A percentile compares a stretch with the other conserved stretches of the same genome.
Conservation (phyloP, 2,888 invertebrate species). For the Tholera decimalis region DNA sequence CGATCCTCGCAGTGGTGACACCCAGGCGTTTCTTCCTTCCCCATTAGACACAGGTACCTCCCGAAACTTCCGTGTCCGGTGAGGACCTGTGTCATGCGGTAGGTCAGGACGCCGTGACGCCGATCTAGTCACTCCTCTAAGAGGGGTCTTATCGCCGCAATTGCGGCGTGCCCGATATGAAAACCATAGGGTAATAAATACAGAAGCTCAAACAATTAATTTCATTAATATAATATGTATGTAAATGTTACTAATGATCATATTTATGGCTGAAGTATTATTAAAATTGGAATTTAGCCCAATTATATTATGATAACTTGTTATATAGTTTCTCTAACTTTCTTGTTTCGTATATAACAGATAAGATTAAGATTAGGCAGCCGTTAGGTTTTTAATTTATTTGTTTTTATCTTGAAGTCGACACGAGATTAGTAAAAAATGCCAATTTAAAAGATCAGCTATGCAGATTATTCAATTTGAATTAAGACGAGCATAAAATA, state of each 20-base stretch:
- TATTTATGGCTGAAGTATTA: slow-evolving; percentile 1
- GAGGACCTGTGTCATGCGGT: too few species aligned
- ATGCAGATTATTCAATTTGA: neutral
- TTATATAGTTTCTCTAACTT: neutral
- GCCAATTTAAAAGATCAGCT: neutral
- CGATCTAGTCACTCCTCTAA: too few species aligned
- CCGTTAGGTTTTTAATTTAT: neutral
- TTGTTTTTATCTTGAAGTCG: neutral
- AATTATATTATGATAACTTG: slow-evolving; percentile 7
- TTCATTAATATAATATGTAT: slow-evolving; percentile 23
- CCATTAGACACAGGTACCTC: too few species aligned
- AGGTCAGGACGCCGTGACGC: too few species aligned
- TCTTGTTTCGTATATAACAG: neutral
- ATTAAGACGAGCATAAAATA: neutral
- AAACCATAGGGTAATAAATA: too few species aligned
- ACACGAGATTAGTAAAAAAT: neutral
- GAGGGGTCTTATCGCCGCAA: too few species aligned
- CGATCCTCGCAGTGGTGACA: too few species aligned
- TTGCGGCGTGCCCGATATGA: too few species aligned
- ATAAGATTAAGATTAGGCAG: neutral
- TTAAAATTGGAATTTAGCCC: slow-evolving; percentile 19
- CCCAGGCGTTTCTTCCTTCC: too few species aligned
- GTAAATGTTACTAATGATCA: slow-evolving; percentile 15
- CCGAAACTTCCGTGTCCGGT: too few species aligned
- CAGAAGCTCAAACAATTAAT: slow-evolving; percentile 26